Conservation (phyloP, 2,797 vertebrate genomes). For the Poecilia wingei region DNA sequence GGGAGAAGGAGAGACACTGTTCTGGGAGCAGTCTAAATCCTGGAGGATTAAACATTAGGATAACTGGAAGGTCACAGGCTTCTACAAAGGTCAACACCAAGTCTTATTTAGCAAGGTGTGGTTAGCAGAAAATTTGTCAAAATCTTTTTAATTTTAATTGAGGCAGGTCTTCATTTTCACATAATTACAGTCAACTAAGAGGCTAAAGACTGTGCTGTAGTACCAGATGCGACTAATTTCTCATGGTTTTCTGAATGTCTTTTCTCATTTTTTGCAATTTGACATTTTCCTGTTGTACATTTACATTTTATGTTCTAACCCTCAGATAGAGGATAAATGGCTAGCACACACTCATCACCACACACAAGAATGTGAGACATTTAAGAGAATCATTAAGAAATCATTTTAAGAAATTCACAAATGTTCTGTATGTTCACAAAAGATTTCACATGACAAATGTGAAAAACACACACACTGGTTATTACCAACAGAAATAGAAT, state of each 20-base stretch:
- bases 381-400: not conserved
- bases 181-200: not conserved
- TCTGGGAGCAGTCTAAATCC: too few species aligned
- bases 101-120: not conserved
- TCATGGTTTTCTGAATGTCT: not conserved
- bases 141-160: too few species aligned
- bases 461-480: not conserved
- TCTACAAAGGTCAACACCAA: not conserved
- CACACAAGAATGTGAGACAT: not conserved
- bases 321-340: not conserved
- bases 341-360: not conserved
- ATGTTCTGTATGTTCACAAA: not conserved
- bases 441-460: not conserved
- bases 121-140: not conserved
- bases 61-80: slow-evolving; percentile 37
- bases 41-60: too few species aligned
- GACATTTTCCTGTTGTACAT: not conserved
- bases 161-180: not conserved
- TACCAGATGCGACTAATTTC: not conserved
- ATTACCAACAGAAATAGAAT: not conserved
- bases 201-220: not conserved
- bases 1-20: slow-evolving; percentile 14
- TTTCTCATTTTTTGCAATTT: not conserved
- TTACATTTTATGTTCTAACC: not conserved
- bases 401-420: not conserved